Base-by-base conservation (phyloP, 2,888 invertebrate species). In the Epirrita christyi region DNA sequence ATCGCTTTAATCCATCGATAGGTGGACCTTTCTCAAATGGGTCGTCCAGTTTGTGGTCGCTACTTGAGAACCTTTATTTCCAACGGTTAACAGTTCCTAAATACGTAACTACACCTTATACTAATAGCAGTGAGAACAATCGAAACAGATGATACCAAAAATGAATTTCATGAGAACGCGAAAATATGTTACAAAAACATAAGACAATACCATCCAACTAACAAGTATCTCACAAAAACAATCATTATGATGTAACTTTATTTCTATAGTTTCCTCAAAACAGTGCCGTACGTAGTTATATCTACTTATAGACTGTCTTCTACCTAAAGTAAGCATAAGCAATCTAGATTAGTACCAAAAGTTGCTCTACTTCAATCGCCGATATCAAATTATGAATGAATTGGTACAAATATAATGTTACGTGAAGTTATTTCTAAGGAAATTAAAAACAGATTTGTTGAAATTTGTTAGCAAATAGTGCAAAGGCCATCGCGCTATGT, bases 351-450 rank as follows among this genome's bases (percentile, higher is more conserved):
- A 51, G 44, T 56, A 43, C 29, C 4, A 8, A 29, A 6, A 29
- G 29, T 9, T 59, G 62, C 50, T 59, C 61, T 61, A 55, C 50
- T 66, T 61, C 45, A 50, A 46, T 13, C 53, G 37, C 29, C 21
- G 54, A 59, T 49, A 54, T 62, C 63, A 59, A 56, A 59, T 56
- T 47, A 53, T 55, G 60, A 58, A 53, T 64, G 59, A 59, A 40
- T 37, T 48, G 47, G 54, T 45, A 48, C 29, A 27, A 41, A 21
- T 54, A 57, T 64, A 51, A 42, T 14, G 42, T 63, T 54, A 43
- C 54, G 55, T n/a, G 10, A 36, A 32, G 40, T 44, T n/a, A n/a
- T n/a, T n/a, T n/a, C 43, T 44, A 6, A 44, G 28, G 14, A 42
- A 44, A 52, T 15, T 28, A 0, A 34, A 29, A 29, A 34, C 9